These are phyloP conservation scores for Quadroppia sp. DNA, from an alignment of 2,888 invertebrate species.

Conservation along the genomic window DNA sequence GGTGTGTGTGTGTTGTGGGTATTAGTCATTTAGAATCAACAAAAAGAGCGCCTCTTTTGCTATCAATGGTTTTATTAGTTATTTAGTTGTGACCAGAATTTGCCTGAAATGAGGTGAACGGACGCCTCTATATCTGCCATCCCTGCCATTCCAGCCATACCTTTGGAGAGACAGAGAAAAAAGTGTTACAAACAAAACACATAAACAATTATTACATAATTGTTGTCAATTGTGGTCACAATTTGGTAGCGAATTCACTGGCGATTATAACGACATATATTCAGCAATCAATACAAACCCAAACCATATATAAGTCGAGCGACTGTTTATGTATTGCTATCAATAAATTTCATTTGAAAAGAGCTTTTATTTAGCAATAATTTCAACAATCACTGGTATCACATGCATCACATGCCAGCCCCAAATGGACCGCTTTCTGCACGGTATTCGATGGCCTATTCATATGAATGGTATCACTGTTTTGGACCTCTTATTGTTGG, in stretches of 20 bases:
- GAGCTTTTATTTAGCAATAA: not conserved
- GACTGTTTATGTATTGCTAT: not conserved
- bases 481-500: conserved; percentile 7
- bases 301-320: too few relatives aligned
- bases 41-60: conserved; percentile 6
- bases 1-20: not conserved
- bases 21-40: not conserved
- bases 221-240: not conserved
- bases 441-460: not conserved
- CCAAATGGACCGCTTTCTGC: not conserved
- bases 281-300: not conserved
- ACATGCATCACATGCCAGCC: conserved; percentile 21
- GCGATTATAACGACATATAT: not conserved
- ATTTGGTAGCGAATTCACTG: conserved; percentile 7
- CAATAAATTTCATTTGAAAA: not conserved
- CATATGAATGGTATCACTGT: not conserved
- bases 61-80: not conserved
- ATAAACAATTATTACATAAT: too few relatives aligned
- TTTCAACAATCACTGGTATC: not conserved
- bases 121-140: not conserved
- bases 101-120: conserved; percentile 34
- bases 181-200: conserved; percentile 25
- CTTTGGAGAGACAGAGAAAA: not conserved
- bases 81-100: conserved; percentile 10
- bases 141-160: too few relatives aligned